Conservation (phyloP, 1,140 invertebrate species). For the Chironomus striatipennis region DNA sequence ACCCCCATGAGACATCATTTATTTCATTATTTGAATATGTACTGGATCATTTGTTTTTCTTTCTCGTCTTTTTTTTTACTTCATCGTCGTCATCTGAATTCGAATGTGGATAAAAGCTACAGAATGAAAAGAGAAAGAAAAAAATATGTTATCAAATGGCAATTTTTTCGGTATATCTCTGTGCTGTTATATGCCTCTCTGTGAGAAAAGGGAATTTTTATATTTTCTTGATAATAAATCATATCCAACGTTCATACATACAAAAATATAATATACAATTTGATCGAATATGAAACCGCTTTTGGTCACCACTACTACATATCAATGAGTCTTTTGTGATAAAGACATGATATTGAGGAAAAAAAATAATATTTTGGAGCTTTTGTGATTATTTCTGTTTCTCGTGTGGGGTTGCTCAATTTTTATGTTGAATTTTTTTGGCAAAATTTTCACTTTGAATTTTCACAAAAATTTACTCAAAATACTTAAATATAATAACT, state of each 20-base stretch:
- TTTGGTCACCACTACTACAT: neutral
- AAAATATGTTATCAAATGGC: neutral
- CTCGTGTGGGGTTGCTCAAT: neutral
- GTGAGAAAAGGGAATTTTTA: neutral
- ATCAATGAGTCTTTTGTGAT: conserved; percentile 3
- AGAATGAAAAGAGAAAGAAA: neutral
- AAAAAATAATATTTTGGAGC: neutral
- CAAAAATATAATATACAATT: neutral
- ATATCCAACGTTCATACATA: neutral
- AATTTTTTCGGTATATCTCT: neutral
- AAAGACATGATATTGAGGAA: conserved; percentile 1
- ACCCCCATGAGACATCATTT: neutral
- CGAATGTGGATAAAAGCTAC: neutral
- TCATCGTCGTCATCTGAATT: neutral
- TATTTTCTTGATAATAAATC: neutral
- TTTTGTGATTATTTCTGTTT: neutral
- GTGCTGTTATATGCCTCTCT: neutral
- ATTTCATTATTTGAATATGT: neutral
- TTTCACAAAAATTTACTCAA: too few relatives aligned
- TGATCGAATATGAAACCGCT: neutral
- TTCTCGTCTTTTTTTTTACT: neutral
- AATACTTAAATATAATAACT: too few relatives aligned
- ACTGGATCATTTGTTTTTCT: neutral
- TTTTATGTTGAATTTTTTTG: too few relatives aligned
- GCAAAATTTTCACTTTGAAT: too few relatives aligned